phyloP scores from a whole-genome alignment of 2,888 invertebrate species.

The Dasysyrphus albostriatus region DNA sequence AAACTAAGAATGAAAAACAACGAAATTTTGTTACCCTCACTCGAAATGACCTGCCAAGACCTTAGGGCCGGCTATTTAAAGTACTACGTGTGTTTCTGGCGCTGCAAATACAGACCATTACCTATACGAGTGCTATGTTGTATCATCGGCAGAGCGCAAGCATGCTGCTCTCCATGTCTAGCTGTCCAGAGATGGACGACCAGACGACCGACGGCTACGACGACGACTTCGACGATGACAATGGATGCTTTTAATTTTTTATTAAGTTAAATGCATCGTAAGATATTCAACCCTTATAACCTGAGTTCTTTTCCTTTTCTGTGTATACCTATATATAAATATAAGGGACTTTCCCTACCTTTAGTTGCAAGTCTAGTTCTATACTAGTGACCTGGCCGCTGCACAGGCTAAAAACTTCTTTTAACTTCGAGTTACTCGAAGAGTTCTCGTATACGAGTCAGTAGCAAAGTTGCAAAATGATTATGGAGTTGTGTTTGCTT shows the following conservation, averaged over 20 bases:
- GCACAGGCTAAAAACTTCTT: conserved; percentile 54
- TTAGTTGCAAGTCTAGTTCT: conserved; percentile 23
- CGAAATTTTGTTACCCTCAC: conserved; percentile 60
- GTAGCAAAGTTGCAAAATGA: conserved; percentile 67
- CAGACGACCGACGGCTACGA: conserved; percentile 18
- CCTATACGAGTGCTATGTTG: conserved; percentile 20
- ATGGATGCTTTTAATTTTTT: conserved; percentile 76
- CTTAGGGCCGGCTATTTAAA: conserved; percentile 60
- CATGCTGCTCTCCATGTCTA: conserved; percentile 32
- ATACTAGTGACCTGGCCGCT: conserved; percentile 1
- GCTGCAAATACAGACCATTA: conserved; percentile 32
- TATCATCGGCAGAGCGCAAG: conserved; percentile 8
- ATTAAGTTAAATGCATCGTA: conserved; percentile 75
- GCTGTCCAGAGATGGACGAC: conserved; percentile 33
- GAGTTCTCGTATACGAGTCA: conserved; percentile 19
- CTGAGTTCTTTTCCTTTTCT: conserved; percentile 15
- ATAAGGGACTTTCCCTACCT: neutral
- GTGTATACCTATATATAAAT: neutral
- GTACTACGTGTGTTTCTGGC: conserved; percentile 39
- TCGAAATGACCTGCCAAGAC: conserved; percentile 71
- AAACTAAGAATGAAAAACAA: conserved; percentile 24
- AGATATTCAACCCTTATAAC: conserved; percentile 74
- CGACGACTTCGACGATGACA: conserved; percentile 65
- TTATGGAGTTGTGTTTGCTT: conserved; percentile 49
- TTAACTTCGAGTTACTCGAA: conserved; percentile 30